Percentiles rank a stretch among this genome's conserved stretches.
Evolutionary conservation across 1,140 invertebrate species (phyloP).

Genomic region (Euura saliciscinereae): DNA sequence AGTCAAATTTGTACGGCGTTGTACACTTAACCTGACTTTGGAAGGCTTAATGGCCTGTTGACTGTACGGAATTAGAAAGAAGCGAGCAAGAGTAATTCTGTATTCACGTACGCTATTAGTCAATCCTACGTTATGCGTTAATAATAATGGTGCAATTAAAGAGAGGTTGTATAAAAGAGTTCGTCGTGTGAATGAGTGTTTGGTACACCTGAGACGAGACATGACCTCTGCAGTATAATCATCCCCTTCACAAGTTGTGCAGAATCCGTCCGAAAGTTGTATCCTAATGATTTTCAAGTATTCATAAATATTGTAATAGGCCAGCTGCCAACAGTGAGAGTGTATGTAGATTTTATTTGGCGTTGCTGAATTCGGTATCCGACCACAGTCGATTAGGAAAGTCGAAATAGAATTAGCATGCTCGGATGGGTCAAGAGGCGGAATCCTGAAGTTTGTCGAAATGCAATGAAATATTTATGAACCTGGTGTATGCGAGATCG

Average conservation of each 20-base stretch:
- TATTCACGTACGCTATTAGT: background rate
- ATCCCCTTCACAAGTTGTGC: too few relatives aligned
- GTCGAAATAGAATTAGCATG: background rate
- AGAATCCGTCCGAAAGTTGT: too few relatives aligned
- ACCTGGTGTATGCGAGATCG: background rate
- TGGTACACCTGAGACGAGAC: too few relatives aligned
- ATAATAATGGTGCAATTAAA: too few relatives aligned
- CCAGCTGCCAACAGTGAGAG: too few relatives aligned
- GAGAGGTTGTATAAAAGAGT: too few relatives aligned
- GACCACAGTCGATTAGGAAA: slow-evolving; percentile 2
- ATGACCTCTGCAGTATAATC: too few relatives aligned
- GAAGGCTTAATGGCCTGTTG: background rate
- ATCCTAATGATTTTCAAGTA: too few relatives aligned
- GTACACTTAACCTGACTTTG: background rate
- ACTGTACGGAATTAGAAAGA: slow-evolving; percentile 1
- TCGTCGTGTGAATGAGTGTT: too few relatives aligned
- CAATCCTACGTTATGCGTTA: background rate
- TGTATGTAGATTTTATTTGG: too few relatives aligned
- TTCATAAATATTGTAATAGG: too few relatives aligned
- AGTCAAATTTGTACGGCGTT: background rate
- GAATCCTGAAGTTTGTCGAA: background rate
- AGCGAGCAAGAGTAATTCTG: background rate
- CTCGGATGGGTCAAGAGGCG: background rate
- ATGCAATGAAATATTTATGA: background rate
- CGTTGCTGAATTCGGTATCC: too few relatives aligned